phyloP scores from a whole-genome alignment of 2,888 invertebrate species.

The Bursaphelenchus okinawaensis region DNA sequence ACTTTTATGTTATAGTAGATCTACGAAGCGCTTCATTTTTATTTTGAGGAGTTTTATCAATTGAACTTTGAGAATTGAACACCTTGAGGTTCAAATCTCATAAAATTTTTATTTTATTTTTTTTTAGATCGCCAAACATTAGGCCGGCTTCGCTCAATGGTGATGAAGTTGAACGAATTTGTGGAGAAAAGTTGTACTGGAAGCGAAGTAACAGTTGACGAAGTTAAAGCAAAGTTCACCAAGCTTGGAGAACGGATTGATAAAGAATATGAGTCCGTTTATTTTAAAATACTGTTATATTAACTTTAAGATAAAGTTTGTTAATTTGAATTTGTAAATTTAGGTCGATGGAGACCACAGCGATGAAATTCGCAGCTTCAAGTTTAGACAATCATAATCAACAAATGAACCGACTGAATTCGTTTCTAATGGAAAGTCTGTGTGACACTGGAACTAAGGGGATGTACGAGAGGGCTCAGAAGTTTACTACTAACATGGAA shows the following conservation, averaged over 20 bases:
- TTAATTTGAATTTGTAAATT: too few species aligned
- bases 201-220: not conserved
- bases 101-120: too few species aligned
- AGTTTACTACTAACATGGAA: conserved; percentile 19
- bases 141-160: not conserved
- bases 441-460: conserved; percentile 8
- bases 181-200: not conserved
- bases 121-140: not conserved
- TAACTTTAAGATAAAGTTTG: too few species aligned
- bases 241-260: conserved; percentile 1
- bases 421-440: conserved; percentile 22
- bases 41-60: too few species aligned
- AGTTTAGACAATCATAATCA: not conserved
- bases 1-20: too few species aligned
- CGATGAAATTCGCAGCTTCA: not conserved
- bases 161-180: not conserved
- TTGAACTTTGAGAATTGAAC: too few species aligned
- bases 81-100: too few species aligned
- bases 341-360: not conserved
- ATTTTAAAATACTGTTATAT: not conserved
- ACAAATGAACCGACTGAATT: conserved; percentile 24
- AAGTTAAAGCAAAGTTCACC: not conserved
- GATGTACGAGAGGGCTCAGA: conserved; percentile 17
- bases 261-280: conserved; percentile 1
- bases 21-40: too few species aligned